Base-by-base conservation (phyloP, 2,888 invertebrate genomes). In the Cylindroiulus punctatus region DNA sequence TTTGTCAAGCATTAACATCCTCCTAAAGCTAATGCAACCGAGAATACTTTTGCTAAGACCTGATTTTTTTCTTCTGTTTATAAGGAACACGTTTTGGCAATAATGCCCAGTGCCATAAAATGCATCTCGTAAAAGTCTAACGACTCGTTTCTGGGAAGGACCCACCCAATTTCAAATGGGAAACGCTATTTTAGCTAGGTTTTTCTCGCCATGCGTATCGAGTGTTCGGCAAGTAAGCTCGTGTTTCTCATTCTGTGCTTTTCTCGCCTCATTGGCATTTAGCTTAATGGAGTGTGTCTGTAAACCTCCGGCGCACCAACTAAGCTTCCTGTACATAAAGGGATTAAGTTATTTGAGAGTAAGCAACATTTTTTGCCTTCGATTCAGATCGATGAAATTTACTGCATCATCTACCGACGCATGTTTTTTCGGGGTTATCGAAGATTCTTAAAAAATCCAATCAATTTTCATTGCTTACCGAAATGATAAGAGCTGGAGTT, bases 291-390 rank as follows among this genome's bases (percentile, higher is more conserved):
- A 65, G 65, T 65, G 65, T 65, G 65, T n/a, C 65, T 65, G 65
- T 65, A 65, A 65, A 65, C 65, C 65, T 65, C 7, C 10, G 65
- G 65, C 22, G 26, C 26, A 22, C 10, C 65, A 65, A 5, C 65
- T 65, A 65, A 65, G 65, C 65, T 65, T 65, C 65, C 65, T 65
- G 65, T 65, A 65, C 65, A 26, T 65, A 65, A 65, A 26, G 65
- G 65, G 65, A 65, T 65, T 65, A 65, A 65, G 65, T 26, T 65
- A 65, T 65, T 65, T 65, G 65, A 65, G 26, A 65, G 65, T 65
- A 65, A 65, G 65, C 65, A 65, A 65, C 65, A 65, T 65, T 65
- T 65, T 47, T 65, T 26, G 4, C 19, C 52, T 65, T 65, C 65
- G 22, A 65, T 65, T 19, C 65, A 65, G 65, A 65, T 65, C 65